Conservation (phyloP, 2,888 invertebrate genomes). For the Lycaena phlaeas region DNA sequence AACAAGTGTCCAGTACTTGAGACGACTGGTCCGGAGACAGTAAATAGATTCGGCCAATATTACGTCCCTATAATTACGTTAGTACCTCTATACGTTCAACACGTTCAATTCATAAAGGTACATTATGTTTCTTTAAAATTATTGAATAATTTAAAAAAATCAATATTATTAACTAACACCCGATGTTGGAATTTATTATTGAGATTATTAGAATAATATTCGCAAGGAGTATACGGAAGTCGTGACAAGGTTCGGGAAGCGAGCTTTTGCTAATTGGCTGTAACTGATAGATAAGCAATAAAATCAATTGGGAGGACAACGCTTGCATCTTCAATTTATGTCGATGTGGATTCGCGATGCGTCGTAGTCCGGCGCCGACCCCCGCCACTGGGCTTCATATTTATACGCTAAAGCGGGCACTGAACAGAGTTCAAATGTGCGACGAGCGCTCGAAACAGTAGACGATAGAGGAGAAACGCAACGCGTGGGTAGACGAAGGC, state of each 20-base stretch:
- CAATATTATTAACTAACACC: too few species aligned
- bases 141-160: too few species aligned
- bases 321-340: constrained; percentile 68
- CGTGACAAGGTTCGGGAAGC: constrained; percentile 39
- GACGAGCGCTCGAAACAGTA: constrained; percentile 67
- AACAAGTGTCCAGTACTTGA: constrained; percentile 20
- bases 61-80: constrained; percentile 11
- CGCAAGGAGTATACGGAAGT: constrained; percentile 44
- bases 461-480: constrained; percentile 66
- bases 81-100: too few species aligned
- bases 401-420: constrained; percentile 68
- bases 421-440: constrained; percentile 70
- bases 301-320: constrained; percentile 67
- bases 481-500: constrained; percentile 65
- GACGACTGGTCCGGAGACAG: constrained; percentile 18
- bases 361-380: constrained; percentile 58
- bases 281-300: constrained; percentile 62
- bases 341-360: constrained; percentile 66
- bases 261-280: constrained; percentile 64
- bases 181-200: background rate
- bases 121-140: too few species aligned
- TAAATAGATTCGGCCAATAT: constrained; percentile 20
- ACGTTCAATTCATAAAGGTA: too few species aligned
- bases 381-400: constrained; percentile 70
- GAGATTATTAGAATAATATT: constrained; percentile 26